phyloP scores from a whole-genome alignment of 2,113 vertebrate species.

The Cavia porcellus region DNA sequence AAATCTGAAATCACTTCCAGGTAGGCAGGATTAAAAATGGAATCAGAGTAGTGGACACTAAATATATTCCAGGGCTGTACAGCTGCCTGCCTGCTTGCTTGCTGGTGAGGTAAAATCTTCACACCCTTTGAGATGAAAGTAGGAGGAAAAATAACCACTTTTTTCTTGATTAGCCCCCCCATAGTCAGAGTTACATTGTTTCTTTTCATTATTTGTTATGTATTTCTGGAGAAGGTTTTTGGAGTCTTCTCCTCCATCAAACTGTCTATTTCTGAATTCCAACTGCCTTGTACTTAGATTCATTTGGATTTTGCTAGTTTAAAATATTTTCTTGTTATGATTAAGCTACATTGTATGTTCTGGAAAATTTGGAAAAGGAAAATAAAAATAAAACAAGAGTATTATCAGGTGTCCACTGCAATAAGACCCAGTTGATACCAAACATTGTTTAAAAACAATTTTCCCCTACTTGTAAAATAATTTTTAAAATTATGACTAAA shows the following conservation, averaged over 20 bases:
- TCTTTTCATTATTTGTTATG: neutral
- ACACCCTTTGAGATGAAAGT: neutral
- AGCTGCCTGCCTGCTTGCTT: neutral
- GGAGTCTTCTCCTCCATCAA: rapidly evolving
- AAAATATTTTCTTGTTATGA: neutral
- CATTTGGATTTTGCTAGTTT: neutral
- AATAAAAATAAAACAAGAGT: neutral
- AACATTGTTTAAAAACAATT: neutral
- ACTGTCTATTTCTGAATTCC: neutral
- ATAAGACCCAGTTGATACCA: neutral
- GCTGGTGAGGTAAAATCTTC: neutral
- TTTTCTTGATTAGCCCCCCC: neutral
- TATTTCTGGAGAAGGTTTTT: neutral
- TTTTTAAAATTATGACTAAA: slow-evolving; percentile 29
- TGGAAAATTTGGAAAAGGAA: neutral
- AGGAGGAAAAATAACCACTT: neutral
- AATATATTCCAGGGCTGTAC: neutral
- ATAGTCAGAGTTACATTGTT: neutral
- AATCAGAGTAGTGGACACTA: neutral
- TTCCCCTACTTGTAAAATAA: neutral
- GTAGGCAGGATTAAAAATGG: too few relatives aligned
- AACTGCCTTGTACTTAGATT: neutral
- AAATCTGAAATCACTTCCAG: neutral
- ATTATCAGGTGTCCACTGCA: neutral
- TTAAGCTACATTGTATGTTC: neutral